Conservation (phyloP, 2,888 invertebrate species). For the Sphinx pinastri region DNA sequence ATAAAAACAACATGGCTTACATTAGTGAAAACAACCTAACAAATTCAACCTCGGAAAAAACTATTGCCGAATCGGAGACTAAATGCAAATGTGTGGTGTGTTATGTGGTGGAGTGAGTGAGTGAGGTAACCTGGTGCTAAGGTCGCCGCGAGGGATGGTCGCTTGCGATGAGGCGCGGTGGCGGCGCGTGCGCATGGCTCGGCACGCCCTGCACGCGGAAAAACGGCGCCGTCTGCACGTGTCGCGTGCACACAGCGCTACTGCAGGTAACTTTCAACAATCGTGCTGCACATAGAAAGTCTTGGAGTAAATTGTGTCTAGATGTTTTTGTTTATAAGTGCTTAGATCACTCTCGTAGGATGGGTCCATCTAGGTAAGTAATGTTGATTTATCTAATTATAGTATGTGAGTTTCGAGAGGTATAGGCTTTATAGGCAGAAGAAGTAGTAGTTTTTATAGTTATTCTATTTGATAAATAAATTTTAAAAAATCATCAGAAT, state of each 20-base stretch:
- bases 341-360: too few relatives aligned
- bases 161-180: constrained; percentile 72
- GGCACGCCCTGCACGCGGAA: constrained; percentile 79
- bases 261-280: constrained; percentile 61
- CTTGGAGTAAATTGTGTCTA: not conserved
- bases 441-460: too few relatives aligned
- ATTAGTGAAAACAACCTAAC: not conserved
- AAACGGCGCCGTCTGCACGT: constrained; percentile 76
- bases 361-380: too few relatives aligned
- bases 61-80: not conserved
- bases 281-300: not conserved
- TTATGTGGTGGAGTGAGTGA: not conserved
- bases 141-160: constrained; percentile 60
- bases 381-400: too few relatives aligned
- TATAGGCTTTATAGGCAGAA: too few relatives aligned
- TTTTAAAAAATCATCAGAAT: too few relatives aligned
- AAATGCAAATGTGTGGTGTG: not conserved
- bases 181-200: constrained; percentile 79
- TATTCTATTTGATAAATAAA: too few relatives aligned
- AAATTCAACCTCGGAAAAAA: not conserved
- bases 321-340: not conserved
- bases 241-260: constrained; percentile 74
- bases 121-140: constrained; percentile 29
- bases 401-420: too few relatives aligned
- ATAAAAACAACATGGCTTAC: not conserved